Evolutionary conservation across 1,140 invertebrate genomes (phyloP).

Genomic region (Bombus impatiens): DNA sequence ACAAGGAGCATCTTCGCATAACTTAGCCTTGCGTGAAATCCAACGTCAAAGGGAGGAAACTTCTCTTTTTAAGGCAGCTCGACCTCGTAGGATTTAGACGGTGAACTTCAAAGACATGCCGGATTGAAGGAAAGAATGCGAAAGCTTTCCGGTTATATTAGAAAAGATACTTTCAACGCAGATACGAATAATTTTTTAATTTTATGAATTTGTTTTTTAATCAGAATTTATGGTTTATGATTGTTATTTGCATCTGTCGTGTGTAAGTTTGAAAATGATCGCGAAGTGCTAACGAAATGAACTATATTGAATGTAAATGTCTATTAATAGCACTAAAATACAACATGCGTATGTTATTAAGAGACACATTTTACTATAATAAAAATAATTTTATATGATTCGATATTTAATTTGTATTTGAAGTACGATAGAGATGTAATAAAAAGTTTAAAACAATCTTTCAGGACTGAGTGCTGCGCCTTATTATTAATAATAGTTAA

Average conservation of each 20-base stretch:
- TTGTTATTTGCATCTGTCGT: not conserved
- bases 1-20: slow-evolving; percentile 77
- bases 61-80: slow-evolving; percentile 42
- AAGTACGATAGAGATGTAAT: not conserved
- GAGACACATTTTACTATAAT: not conserved
- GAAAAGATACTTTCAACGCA: not conserved
- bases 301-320: too few relatives aligned
- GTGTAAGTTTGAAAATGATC: too few relatives aligned
- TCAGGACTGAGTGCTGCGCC: too few relatives aligned
- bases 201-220: not conserved
- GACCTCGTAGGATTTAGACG: slow-evolving; percentile 40
- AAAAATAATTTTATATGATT: not conserved
- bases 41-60: slow-evolving; percentile 75
- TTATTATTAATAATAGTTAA: too few relatives aligned
- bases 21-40: slow-evolving; percentile 78
- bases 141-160: not conserved
- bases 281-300: too few relatives aligned
- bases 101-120: slow-evolving; percentile 46
- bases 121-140: slow-evolving; percentile 16
- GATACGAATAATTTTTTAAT: not conserved
- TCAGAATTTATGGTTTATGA: not conserved
- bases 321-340: not conserved
- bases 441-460: not conserved
- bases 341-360: not conserved
- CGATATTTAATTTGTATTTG: not conserved